These are phyloP conservation scores for Rhopalosiphum padi DNA, from an alignment of 1,140 invertebrate species.

Conservation along the genomic window DNA sequence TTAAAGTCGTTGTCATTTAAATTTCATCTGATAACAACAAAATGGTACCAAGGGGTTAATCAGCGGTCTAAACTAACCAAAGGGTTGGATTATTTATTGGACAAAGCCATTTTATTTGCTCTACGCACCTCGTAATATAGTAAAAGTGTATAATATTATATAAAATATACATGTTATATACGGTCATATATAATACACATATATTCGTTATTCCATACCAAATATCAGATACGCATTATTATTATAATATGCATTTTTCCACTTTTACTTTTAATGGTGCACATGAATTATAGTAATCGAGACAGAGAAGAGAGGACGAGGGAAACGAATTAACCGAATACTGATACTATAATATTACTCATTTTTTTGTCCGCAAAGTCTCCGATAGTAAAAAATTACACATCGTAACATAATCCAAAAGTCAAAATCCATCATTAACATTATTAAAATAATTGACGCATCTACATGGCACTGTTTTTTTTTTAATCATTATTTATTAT, in stretches of 20 bases:
- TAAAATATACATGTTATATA: neutral
- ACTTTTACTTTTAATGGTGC: neutral
- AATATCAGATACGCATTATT: slow-evolving; percentile 39
- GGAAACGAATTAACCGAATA: neutral
- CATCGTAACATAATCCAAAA: neutral
- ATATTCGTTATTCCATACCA: neutral
- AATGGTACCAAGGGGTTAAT: slow-evolving; percentile 51
- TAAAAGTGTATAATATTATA: neutral
- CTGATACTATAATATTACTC: neutral
- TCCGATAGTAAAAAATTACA: neutral
- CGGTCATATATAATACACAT: neutral
- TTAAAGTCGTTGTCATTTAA: neutral
- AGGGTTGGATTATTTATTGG: slow-evolving; percentile 45
- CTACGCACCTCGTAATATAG: neutral
- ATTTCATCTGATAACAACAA: slow-evolving; percentile 29
- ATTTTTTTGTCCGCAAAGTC: neutral
- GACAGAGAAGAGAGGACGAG: neutral
- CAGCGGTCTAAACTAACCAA: neutral
- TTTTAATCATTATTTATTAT: neutral
- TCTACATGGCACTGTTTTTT: neutral
- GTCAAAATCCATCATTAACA: neutral
- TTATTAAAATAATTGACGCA: neutral
- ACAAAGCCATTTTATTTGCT: slow-evolving; percentile 25
- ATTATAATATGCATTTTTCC: slow-evolving; percentile 8
- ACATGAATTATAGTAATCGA: slow-evolving; percentile 19